These are phyloP conservation scores for Thera obeliscata DNA, from an alignment of 2,888 invertebrate genomes.

Conservation along the genomic window DNA sequence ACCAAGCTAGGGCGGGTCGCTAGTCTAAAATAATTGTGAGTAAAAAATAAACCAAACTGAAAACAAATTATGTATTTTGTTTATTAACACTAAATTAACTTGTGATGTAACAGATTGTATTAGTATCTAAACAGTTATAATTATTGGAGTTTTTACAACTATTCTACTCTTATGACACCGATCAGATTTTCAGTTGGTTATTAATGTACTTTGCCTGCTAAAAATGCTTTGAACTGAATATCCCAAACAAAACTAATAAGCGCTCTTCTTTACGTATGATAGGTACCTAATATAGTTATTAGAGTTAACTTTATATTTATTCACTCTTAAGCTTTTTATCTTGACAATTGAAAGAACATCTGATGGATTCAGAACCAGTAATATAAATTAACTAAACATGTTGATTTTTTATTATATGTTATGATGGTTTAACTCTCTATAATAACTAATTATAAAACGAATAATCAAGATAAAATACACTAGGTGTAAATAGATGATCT, in stretches of 20 bases:
- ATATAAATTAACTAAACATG: background rate
- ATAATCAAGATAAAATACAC: conserved; percentile 17
- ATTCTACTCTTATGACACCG: conserved; percentile 21
- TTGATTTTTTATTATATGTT: no score
- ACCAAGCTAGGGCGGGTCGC: no score
- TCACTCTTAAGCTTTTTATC: conserved; percentile 36
- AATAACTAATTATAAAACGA: background rate
- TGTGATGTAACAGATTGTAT: conserved; percentile 66
- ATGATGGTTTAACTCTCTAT: background rate
- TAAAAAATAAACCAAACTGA: conserved; percentile 45
- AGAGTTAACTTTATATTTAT: conserved; percentile 61
- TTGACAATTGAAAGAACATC: conserved; percentile 1
- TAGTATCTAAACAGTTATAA: conserved; percentile 41
- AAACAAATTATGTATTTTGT: conserved; percentile 68
- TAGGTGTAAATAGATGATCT: conserved; percentile 48
- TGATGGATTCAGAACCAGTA: background rate
- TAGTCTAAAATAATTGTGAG: background rate
- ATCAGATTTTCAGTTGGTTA: conserved; percentile 6
- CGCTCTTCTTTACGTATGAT: conserved; percentile 38
- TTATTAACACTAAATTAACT: conserved; percentile 74
- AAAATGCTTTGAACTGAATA: conserved; percentile 20
- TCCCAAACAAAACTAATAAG: conserved; percentile 29
- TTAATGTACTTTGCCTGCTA: background rate
- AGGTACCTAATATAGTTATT: conserved; percentile 73
- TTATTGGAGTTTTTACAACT: conserved; percentile 39